Evolutionary conservation across 1,140 invertebrate genomes (phyloP), one percentile per base, ranked within the genome.

Genomic region (Drosophila pseudoananassae): DNA sequence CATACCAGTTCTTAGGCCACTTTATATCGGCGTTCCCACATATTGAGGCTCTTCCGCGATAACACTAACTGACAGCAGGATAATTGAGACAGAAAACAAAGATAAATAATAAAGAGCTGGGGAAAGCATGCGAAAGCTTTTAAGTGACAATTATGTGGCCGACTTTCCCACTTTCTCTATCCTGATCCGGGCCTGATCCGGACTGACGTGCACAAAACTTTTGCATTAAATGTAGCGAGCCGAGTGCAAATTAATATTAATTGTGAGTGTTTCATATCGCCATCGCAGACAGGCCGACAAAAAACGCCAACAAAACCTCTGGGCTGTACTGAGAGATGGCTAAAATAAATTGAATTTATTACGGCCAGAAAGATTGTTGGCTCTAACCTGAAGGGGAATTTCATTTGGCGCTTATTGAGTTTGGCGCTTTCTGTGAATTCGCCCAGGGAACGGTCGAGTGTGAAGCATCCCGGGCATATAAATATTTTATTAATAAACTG

Each of bases 261-360:
- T 87, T 78, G 82, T 65, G 17, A 64, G 45, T 72, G 63, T 81
- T 76, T 27, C 76, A 76, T 64, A 66, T 76, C 57, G 77, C 55
- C 53, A 69, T 73, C 54, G 20, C 59, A 52, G 58, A 72, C 69
- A 70, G 69, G 52, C 54, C 58, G 65, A 29, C 46, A 66, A 56
- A 53, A 49, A 36, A 27, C 3, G 5, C 33, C 33, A 12, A 36
- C 3, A 36, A 36, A n/a, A 36, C 3, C 12, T 20, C 2, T 12
- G 33, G 9, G 33, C 9, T 36, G 10, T n/a, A 36, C n/a, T 36
- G 40, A 43, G 40, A 43, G 50, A 65, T 46, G 52, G 12, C 45
- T 40, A 55, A 55, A 82, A 72, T 87, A 82, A 85, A 87, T 82
- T 78, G 65, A 87, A 82, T 87, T 88, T 82, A 88, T 87, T 78